Evolutionary conservation across 2,888 invertebrate genomes (phyloP).

Genomic region (Laspeyria flexula): DNA sequence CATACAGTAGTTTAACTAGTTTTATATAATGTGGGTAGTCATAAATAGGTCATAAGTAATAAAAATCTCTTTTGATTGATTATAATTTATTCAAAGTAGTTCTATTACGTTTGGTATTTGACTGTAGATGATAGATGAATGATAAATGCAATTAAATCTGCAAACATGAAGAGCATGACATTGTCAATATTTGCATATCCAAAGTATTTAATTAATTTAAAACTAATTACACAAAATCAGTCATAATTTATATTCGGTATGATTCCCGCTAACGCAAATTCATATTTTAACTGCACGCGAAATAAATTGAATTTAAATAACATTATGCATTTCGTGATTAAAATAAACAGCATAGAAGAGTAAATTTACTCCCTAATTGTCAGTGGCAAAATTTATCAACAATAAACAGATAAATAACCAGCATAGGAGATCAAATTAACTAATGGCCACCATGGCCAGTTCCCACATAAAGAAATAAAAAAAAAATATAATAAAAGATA

Average conservation of each 20-base stretch:
- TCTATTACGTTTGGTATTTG: slow-evolving; percentile 51
- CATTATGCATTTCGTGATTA: no score
- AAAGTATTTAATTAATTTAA: slow-evolving; percentile 26
- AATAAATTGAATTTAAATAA: no score
- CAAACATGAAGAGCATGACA: slow-evolving; percentile 20
- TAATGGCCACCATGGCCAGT: no score
- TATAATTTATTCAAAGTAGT: slow-evolving; percentile 43
- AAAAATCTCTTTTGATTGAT: slow-evolving; percentile 23
- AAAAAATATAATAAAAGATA: no score
- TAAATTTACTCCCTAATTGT: no score
- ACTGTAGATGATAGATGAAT: slow-evolving; percentile 40
- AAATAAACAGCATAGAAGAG: no score
- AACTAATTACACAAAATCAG: slow-evolving; percentile 47
- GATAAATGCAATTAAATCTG: slow-evolving; percentile 41
- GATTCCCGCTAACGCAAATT: slow-evolving; percentile 24
- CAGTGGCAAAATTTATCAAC: no score
- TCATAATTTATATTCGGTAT: slow-evolving; percentile 37
- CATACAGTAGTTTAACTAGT: no score
- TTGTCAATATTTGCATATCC: slow-evolving; percentile 14
- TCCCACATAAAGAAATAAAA: no score
- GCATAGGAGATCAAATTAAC: no score
- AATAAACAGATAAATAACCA: no score
- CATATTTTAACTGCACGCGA: slow-evolving; percentile 29
- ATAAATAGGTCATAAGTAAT: neutral
- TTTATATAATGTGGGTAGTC: no score